Evolutionary conservation across 2,797 vertebrate species (phyloP).

Genomic region (Ctenopoma multispine): DNA sequence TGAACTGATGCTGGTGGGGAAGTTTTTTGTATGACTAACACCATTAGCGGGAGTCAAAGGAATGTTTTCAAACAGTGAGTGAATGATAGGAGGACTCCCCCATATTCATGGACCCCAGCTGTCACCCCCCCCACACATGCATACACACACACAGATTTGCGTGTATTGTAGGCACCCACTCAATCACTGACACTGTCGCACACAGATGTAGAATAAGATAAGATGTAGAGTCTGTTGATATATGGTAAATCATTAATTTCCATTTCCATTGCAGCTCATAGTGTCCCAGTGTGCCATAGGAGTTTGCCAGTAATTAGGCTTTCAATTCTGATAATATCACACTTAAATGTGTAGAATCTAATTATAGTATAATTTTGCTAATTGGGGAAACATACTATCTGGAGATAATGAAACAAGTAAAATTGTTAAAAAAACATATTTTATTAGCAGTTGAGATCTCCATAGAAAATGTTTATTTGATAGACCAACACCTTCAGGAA

Average conservation of each 20-base stretch:
- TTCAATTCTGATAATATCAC: too few species aligned
- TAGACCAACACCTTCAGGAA: too few species aligned
- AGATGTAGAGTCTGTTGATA: constrained; percentile 1
- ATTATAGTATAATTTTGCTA: too few species aligned
- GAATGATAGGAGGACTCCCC: constrained; percentile 47
- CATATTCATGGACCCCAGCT: constrained; percentile 2
- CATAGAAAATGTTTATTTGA: too few species aligned
- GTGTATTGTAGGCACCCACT: constrained; percentile 18
- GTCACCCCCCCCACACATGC: constrained; percentile 5
- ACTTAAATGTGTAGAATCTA: too few species aligned
- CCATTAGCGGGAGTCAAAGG: constrained; percentile 47
- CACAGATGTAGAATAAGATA: not conserved
- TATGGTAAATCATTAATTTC: not conserved
- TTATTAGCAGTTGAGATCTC: too few species aligned
- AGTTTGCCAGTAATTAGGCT: too few species aligned
- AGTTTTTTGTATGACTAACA: constrained; percentile 24
- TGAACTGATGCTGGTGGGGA: constrained; percentile 34
- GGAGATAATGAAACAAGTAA: too few species aligned
- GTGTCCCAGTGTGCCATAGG: constrained; percentile 2
- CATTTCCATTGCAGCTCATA: not conserved
- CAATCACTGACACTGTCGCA: constrained; percentile 19
- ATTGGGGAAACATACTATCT: too few species aligned
- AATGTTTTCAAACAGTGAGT: constrained; percentile 48
- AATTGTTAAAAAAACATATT: too few species aligned
- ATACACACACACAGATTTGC: not conserved